Base-by-base conservation (phyloP, 2,888 invertebrate genomes). In the Labia minor region DNA sequence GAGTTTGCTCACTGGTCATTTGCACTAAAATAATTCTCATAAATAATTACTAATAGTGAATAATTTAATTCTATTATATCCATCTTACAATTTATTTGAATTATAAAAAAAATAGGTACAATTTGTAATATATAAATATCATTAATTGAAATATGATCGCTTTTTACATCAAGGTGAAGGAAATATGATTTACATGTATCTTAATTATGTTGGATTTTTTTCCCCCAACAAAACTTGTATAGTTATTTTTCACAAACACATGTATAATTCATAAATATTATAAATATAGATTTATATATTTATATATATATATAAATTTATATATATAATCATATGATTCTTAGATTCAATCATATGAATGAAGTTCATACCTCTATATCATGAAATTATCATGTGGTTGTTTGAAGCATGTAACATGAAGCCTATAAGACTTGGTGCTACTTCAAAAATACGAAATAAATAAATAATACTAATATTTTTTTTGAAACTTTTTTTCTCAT, bases 311-410 rank as follows among this genome's bases (percentile, higher is more conserved):
- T n/a, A n/a, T n/a, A n/a, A n/a, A n/a, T n/a, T n/a, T n/a, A 49
- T 49, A 49, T 49, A 49, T 49, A 49, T 49, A 49, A 10, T 49
- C 14, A 14, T 49, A 49, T 49, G 49, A 49, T 49, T 49, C 49
- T 11, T 49, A 49, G 49, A 49, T 49, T 26, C 4, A 26, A 49
- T 49, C 49, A 49, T 49, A 49, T 49, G 16, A 11, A n/a, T n/a
- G n/a, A n/a, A n/a, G 16, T 4, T 49, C 14, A n/a, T 49, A 49
- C 16, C 14, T 49, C 2, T 49, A 49, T 49, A 49, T 49, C 14
- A 49, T 49, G 49, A 49, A n/a, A 49, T 49, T 49, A 49, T n/a
- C 49, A 49, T 49, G 49, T 49, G 49, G 49, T 49, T 49, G 49
- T 49, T 49, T 49, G 49, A 49, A 49, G 49, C 49, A 49, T 49